These are phyloP conservation scores for Phymanthus crucifer DNA, from an alignment of 92 coral and sea anemone species.

Conservation along the genomic window DNA sequence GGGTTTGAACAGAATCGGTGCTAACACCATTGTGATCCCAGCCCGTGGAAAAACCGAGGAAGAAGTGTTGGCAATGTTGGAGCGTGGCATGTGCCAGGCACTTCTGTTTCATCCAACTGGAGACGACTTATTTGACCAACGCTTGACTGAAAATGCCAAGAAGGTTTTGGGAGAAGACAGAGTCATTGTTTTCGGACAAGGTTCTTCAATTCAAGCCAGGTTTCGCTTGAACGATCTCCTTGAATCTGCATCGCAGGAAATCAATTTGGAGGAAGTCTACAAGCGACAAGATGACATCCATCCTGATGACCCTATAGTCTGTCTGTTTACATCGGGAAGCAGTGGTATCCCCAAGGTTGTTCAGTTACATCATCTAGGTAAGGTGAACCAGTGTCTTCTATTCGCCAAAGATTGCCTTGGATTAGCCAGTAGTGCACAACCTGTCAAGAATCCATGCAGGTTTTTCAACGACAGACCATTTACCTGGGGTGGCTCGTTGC, in stretches of 20 bases:
- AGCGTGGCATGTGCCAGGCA: neutral
- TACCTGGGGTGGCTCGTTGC: conserved; percentile 26
- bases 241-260: neutral
- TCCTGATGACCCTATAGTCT: neutral
- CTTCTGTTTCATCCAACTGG: neutral
- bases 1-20: conserved; percentile 35
- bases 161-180: neutral
- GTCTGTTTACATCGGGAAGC: conserved; percentile 42
- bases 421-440: neutral
- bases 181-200: neutral
- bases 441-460: neutral
- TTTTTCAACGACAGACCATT: conserved; percentile 38
- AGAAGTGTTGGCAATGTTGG: neutral
- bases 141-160: neutral
- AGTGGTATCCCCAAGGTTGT: conserved; percentile 41
- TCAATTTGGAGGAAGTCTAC: neutral
- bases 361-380: conserved; percentile 37
- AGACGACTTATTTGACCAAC: neutral
- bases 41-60: neutral
- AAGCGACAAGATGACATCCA: neutral
- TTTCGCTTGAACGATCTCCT: neutral
- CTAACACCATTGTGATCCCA: conserved; percentile 1
- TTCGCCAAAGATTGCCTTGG: conserved; percentile 17
- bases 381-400: conserved; percentile 10
- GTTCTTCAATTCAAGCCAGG: neutral